Percentiles rank a stretch among this genome's conserved stretches.
These are phyloP conservation scores for Gobio occitaniae DNA, from an alignment of 2,797 vertebrate species.

Conservation along the genomic window DNA sequence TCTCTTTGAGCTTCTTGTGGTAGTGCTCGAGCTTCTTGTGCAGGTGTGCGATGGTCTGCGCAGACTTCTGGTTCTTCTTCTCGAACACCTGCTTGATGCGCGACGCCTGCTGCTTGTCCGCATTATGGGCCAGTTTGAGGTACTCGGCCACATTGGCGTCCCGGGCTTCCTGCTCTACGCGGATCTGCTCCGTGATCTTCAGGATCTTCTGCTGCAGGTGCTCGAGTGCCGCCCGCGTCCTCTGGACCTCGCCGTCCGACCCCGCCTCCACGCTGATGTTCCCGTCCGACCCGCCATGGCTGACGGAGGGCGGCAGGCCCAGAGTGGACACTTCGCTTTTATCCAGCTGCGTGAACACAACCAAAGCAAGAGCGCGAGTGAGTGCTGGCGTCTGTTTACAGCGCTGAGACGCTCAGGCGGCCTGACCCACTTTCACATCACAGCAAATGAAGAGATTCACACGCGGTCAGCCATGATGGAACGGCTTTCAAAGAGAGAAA, in stretches of 20 bases:
- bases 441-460: too few species aligned
- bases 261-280: conserved; percentile 87
- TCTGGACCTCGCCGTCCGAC: conserved; percentile 82
- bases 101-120: conserved; percentile 94
- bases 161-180: conserved; percentile 95
- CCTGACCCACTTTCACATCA: conserved; percentile 21
- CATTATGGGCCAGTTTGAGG: conserved; percentile 96
- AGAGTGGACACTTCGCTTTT: conserved; percentile 89
- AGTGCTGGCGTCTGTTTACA: conserved; percentile 29
- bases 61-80: conserved; percentile 99
- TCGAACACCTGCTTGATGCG: conserved; percentile 99
- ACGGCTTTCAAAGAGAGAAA: too few species aligned
- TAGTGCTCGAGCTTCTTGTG: conserved; percentile 98
- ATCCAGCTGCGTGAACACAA: conserved; percentile 81
- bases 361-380: neutral
- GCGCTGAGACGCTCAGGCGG: neutral
- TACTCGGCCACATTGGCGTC: conserved; percentile 98
- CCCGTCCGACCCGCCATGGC: conserved; percentile 89
- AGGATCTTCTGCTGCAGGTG: conserved; percentile 98
- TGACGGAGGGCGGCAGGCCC: conserved; percentile 80
- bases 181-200: conserved; percentile 98
- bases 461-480: too few species aligned
- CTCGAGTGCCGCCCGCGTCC: conserved; percentile 91
- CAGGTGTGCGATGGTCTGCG: conserved; percentile 95
- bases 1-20: conserved; percentile 95